A percentile compares a stretch with the other conserved stretches of the same genome.
Conservation (phyloP, 2,888 invertebrate genomes). For the Malthinus seriepunctatus region DNA sequence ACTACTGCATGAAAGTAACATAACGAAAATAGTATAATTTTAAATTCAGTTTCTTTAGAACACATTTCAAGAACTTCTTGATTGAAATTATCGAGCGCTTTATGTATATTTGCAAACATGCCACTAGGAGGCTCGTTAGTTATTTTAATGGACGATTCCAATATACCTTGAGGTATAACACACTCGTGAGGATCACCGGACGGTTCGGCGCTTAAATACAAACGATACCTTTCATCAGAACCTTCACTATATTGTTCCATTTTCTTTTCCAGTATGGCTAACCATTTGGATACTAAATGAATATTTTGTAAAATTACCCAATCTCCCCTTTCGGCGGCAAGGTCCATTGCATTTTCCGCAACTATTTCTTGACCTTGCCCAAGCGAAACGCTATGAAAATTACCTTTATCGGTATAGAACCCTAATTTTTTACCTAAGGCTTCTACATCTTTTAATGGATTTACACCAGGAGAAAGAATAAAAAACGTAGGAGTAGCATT, state of each 20-base stretch:
- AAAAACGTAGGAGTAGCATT: constrained; percentile 89
- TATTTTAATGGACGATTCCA: constrained; percentile 93
- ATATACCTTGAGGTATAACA: constrained; percentile 80
- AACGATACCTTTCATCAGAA: constrained; percentile 66
- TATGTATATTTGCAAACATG: constrained; percentile 92
- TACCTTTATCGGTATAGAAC: constrained; percentile 76
- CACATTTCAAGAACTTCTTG: constrained; percentile 93
- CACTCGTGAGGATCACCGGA: constrained; percentile 68
- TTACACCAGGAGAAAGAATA: constrained; percentile 92
- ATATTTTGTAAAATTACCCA: constrained; percentile 96
- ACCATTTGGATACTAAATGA: constrained; percentile 88
- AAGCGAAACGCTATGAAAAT: constrained; percentile 90
- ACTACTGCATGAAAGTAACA: constrained; percentile 96
- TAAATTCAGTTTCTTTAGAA: constrained; percentile 91
- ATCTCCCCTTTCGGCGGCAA: constrained; percentile 76
- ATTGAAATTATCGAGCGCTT: constrained; percentile 88
- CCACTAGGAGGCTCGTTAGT: constrained; percentile 96
- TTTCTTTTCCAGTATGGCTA: constrained; percentile 86
- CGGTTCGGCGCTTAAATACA: constrained; percentile 90
- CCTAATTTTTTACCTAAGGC: constrained; percentile 79
- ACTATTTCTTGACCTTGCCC: constrained; percentile 95
- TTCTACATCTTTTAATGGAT: constrained; percentile 93
- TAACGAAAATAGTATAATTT: constrained; percentile 83
- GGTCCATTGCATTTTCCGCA: constrained; percentile 84
- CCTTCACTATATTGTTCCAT: constrained; percentile 79